A percentile compares a stretch with the other conserved stretches of the same genome.
These are phyloP conservation scores for Cremastinae sp. DNA, from an alignment of 2,888 invertebrate genomes.

Conservation along the genomic window DNA sequence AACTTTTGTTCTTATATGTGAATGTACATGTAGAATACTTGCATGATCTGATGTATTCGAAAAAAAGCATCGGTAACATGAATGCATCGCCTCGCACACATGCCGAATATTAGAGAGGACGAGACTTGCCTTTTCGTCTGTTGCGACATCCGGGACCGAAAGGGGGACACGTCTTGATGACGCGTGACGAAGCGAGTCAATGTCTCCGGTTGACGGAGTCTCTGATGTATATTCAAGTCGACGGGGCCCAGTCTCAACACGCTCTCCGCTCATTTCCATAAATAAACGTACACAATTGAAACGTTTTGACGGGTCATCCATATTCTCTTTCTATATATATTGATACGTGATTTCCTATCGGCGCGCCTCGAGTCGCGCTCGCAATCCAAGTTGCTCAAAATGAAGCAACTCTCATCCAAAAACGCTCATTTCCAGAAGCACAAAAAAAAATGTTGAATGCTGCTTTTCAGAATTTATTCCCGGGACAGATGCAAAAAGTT, in stretches of 20 bases:
- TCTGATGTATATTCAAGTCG: slow-evolving; percentile 53
- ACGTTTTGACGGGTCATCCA: slow-evolving; percentile 3
- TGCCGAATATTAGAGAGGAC: slow-evolving; percentile 44
- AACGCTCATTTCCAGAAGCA: too few relatives aligned
- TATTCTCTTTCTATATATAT: background rate
- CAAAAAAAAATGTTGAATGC: background rate
- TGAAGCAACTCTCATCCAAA: too few relatives aligned
- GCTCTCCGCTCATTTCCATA: slow-evolving; percentile 3
- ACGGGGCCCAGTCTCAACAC: slow-evolving; percentile 21
- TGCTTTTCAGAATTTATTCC: background rate
- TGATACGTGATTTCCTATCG: slow-evolving; percentile 2
- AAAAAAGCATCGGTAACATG: slow-evolving; percentile 14
- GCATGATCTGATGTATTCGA: slow-evolving; percentile 48
- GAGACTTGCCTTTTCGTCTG: slow-evolving; percentile 42
- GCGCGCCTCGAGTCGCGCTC: background rate
- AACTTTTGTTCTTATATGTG: too few relatives aligned
- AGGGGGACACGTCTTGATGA: slow-evolving; percentile 60
- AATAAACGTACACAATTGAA: slow-evolving; percentile 1
- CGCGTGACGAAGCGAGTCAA: slow-evolving; percentile 60
- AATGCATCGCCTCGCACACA: slow-evolving; percentile 50
- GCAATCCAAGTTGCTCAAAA: background rate
- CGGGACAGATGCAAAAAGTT: slow-evolving; percentile 1
- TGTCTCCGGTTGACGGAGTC: slow-evolving; percentile 31
- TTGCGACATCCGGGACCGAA: slow-evolving; percentile 58
- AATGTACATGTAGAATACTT: slow-evolving; percentile 8